Evolutionary conservation across 2,888 invertebrate genomes (phyloP).

Genomic region (Cosmia pyralina): DNA sequence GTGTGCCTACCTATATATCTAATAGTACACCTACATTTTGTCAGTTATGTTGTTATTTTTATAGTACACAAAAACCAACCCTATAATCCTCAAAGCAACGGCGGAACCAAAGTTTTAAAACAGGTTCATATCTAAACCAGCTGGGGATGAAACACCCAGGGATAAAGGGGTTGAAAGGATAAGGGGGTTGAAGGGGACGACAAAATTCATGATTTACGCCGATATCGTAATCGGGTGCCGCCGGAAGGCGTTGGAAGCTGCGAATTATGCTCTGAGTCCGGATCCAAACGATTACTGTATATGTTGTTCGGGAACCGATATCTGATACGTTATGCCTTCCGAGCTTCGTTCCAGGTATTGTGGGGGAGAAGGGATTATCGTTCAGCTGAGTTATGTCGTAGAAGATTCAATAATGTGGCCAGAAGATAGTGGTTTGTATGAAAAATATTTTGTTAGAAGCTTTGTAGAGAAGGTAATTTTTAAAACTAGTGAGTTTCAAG

Average conservation of each 20-base stretch:
- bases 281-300: conserved; percentile 49
- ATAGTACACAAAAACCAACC: conserved; percentile 29
- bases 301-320: conserved; percentile 57
- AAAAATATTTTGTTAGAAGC: neutral
- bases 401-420: conserved; percentile 16
- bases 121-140: conserved; percentile 47
- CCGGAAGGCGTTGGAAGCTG: conserved; percentile 66
- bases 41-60: neutral
- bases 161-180: conserved; percentile 42
- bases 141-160: conserved; percentile 15
- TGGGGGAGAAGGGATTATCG: conserved; percentile 44
- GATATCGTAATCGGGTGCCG: conserved; percentile 64
- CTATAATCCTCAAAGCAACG: conserved; percentile 44
- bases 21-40: too few relatives aligned
- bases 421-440: conserved; percentile 1
- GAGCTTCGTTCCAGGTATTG: conserved; percentile 50
- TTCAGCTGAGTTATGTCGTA: conserved; percentile 13
- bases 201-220: conserved; percentile 68
- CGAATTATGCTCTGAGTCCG: conserved; percentile 66
- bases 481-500: neutral
- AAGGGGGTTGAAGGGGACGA: conserved; percentile 60
- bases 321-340: conserved; percentile 52
- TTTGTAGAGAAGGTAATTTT: neutral
- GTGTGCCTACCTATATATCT: too few relatives aligned
- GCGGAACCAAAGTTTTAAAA: conserved; percentile 42